Percentiles rank a stretch among this genome's conserved stretches.
Evolutionary conservation across 1,140 invertebrate genomes (phyloP).

Genomic region (Ruditapes philippinarum): DNA sequence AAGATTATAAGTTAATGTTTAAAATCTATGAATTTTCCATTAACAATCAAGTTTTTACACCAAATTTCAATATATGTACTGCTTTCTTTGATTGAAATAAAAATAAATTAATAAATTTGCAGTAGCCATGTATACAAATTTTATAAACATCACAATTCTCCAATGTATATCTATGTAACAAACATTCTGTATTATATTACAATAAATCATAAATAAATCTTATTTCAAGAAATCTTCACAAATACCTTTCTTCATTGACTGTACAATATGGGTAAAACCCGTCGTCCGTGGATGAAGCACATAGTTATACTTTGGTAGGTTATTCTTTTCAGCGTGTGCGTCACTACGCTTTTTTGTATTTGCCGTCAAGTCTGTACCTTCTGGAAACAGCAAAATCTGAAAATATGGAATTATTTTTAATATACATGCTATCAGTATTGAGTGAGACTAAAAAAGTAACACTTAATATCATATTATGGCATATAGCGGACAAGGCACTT

Average conservation of each 20-base stretch:
- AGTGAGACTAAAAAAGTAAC: too few relatives aligned
- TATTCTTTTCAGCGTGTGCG: constrained; percentile 91
- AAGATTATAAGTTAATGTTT: too few relatives aligned
- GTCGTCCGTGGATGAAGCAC: constrained; percentile 95
- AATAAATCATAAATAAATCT: neutral
- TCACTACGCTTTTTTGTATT: constrained; percentile 83
- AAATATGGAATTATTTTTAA: neutral
- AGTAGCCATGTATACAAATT: too few relatives aligned
- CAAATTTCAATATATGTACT: too few relatives aligned
- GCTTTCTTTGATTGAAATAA: neutral
- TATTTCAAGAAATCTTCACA: constrained; percentile 15
- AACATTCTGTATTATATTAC: neutral
- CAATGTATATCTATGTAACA: neutral
- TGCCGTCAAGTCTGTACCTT: neutral
- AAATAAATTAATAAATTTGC: too few relatives aligned
- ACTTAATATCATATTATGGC: too few relatives aligned
- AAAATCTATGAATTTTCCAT: too few relatives aligned
- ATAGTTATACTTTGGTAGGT: constrained; percentile 90
- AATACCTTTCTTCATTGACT: constrained; percentile 90
- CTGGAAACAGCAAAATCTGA: constrained; percentile 29
- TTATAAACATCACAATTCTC: neutral
- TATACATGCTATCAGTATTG: too few relatives aligned
- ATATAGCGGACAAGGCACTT: too few relatives aligned
- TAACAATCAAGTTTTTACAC: too few relatives aligned
- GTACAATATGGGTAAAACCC: constrained; percentile 91